Conservation (phyloP, 2,888 invertebrate species). For the Caenorhabditis sulstoni region DNA sequence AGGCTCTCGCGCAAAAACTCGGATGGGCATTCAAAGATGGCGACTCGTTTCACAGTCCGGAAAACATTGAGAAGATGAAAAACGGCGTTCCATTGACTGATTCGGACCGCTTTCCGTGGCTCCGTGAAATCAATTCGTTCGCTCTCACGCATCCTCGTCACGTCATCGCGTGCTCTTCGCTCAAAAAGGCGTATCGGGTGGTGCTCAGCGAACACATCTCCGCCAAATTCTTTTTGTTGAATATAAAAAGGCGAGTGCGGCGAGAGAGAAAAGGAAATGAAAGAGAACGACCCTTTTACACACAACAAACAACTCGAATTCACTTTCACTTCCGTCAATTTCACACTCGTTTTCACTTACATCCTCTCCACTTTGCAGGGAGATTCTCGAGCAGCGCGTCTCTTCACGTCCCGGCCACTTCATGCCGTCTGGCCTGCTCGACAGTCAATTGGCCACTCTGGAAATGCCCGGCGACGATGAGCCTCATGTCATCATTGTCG, state of each 20-base stretch:
- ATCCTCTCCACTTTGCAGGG: conserved; percentile 28
- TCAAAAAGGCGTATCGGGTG: conserved; percentile 49
- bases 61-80: conserved; percentile 46
- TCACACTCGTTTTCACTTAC: conserved; percentile 40
- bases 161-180: conserved; percentile 52
- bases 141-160: conserved; percentile 13
- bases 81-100: conserved; percentile 42
- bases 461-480: conserved; percentile 40
- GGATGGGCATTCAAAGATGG: conserved; percentile 46
- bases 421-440: conserved; percentile 41
- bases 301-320: conserved; percentile 51
- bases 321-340: conserved; percentile 33
- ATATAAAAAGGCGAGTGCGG: conserved; percentile 38
- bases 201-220: conserved; percentile 19
- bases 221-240: conserved; percentile 39
- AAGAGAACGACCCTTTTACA: conserved; percentile 14
- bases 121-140: conserved; percentile 30
- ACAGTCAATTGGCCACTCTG: conserved; percentile 47
- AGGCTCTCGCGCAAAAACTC: conserved; percentile 19
- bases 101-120: conserved; percentile 52
- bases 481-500: conserved; percentile 31
- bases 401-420: conserved; percentile 42
- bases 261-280: conserved; percentile 2
- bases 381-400: conserved; percentile 44
- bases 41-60: conserved; percentile 44